These are phyloP conservation scores for Bombylius discolor DNA, from an alignment of 2,888 invertebrate species.

Conservation along the genomic window DNA sequence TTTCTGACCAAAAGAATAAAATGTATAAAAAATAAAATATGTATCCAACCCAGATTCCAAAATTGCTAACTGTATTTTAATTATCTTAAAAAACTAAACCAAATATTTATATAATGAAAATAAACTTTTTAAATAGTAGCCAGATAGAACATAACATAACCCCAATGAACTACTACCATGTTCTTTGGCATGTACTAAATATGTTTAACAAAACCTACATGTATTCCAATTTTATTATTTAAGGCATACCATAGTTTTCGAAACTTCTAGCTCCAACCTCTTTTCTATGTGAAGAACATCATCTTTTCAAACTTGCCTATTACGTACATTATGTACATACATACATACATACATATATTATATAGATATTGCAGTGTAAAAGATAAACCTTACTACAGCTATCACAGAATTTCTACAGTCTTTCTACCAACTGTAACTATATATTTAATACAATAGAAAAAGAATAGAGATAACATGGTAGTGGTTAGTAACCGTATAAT, in stretches of 20 bases:
- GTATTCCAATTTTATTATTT: constrained; percentile 12
- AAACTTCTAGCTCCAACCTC: constrained; percentile 3
- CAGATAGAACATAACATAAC: constrained; percentile 13
- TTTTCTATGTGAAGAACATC: not conserved
- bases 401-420: too few species aligned
- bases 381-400: not conserved
- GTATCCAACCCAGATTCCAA: too few species aligned
- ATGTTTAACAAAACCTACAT: constrained; percentile 20
- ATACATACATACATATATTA: too few species aligned
- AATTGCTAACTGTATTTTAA: too few species aligned
- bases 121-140: not conserved
- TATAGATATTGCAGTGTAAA: not conserved
- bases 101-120: too few species aligned
- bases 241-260: constrained; percentile 4
- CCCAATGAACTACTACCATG: constrained; percentile 19
- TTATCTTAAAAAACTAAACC: too few species aligned
- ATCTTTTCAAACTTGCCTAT: too few species aligned
- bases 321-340: too few species aligned
- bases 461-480: constrained; percentile 4
- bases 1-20: too few species aligned
- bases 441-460: not conserved
- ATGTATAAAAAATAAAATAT: too few species aligned
- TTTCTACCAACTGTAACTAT: too few species aligned
- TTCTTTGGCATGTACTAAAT: constrained; percentile 19
- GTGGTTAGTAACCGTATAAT: not conserved